Evolutionary conservation across 2,113 vertebrate species (phyloP).

Genomic region (Clinocottus analis): DNA sequence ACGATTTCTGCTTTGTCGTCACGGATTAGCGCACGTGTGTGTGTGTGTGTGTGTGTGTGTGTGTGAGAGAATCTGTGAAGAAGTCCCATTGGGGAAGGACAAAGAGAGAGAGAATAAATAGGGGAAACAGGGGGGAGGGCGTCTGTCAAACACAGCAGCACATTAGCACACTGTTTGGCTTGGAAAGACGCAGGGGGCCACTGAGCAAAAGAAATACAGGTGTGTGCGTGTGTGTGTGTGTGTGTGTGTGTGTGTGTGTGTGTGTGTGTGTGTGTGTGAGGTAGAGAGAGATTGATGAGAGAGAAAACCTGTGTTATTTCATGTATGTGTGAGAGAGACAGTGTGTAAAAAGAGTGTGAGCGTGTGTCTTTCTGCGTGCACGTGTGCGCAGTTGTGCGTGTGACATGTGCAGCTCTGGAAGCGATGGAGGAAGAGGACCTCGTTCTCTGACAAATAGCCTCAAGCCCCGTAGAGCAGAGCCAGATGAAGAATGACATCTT

Average conservation of each 20-base stretch:
- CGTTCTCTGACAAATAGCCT: conserved; percentile 32
- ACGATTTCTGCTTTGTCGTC: conserved; percentile 15
- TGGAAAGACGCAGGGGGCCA: conserved; percentile 54
- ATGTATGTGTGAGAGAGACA: conserved; percentile 20
- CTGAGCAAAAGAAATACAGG: conserved; percentile 51
- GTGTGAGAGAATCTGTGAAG: conserved; percentile 16
- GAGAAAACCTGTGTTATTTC: neutral
- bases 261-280: conserved; percentile 2
- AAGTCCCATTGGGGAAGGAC: conserved; percentile 24
- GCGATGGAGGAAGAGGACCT: conserved; percentile 26
- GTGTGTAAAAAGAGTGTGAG: conserved; percentile 33
- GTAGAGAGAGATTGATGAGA: neutral
- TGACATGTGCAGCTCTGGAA: conserved; percentile 43
- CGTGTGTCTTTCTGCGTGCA: conserved; percentile 30
- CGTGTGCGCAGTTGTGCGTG: conserved; percentile 21
- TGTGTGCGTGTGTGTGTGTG: conserved; percentile 9
- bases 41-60: neutral
- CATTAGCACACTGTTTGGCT: conserved; percentile 68
- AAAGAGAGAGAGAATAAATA: conserved; percentile 18
- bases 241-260: conserved; percentile 12
- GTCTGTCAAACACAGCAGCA: conserved; percentile 61
- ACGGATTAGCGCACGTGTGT: neutral
- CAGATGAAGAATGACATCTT: conserved; percentile 55
- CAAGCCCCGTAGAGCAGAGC: neutral
- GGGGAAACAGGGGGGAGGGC: conserved; percentile 22